Base-by-base conservation (phyloP, 2,797 vertebrate genomes). In the Geotrypetes seraphini region DNA sequence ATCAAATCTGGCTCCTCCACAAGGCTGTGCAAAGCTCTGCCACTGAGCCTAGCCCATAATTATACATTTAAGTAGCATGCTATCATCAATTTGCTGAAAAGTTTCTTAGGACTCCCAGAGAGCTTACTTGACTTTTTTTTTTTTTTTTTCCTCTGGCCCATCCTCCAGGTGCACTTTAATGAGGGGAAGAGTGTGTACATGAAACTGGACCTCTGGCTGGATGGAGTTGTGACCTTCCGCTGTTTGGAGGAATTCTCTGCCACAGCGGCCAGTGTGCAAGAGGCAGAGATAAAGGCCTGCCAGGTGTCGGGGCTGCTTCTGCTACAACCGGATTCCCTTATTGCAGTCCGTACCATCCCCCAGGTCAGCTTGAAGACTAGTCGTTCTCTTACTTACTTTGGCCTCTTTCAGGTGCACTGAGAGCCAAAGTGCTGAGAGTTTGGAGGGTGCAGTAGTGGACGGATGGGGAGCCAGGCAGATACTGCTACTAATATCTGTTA, bases 231-330 rank as follows among this genome's bases (percentile, higher is more conserved):
- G 27, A 70, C 54, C 58, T 69, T 93, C 50, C 84, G 88, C 53
- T 93, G 91, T 66, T 75, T 91, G 47, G 88, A 95, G 60, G 87
- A 91, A 12, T 89, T 91, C 19, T 86, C 87, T 2, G 86, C 91
- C 25, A 91, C 89, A 1, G 87, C 82, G 3, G 80, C 84, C 60
- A 83, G 86, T 3, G 78, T 84, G 49, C 67, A 55, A 2, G 87
- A 84, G 47, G 81, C 66, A 3, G 57, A 71, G 28, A 72, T 90
- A 16, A 86, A 86, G 34, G 83, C 87, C 5, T 95, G 91, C 69
- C 89, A 91, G 36, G 89, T 92, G 50, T 92, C 88, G 0, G 91
- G 91, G 29, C 81, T 95, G n/a, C 48, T 95, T 51, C 71, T 71
- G 4, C 74, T 95, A 22, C 63, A 79, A 19, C 71, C 57, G 3